Base-by-base conservation (phyloP, 2,797 vertebrate species). In the Falco biarmicus region DNA sequence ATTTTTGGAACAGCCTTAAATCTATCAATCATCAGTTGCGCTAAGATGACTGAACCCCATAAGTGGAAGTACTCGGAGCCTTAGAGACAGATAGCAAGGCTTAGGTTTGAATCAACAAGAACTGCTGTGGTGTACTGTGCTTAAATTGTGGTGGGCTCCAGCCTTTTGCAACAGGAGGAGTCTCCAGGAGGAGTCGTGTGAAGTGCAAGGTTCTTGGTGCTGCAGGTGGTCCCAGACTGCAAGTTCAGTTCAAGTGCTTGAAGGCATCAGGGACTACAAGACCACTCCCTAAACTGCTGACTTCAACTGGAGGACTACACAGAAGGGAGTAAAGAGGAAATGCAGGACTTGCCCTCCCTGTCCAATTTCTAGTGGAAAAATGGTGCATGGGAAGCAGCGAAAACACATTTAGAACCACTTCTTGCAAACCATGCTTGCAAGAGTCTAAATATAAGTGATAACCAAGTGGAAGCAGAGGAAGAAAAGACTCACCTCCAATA, bases 401-500 rank as follows among this genome's bases (percentile, higher is more conserved):
- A 85, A 85, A 56, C n/a, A 56, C n/a, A 59, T 53, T 41, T 34
- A 70, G 43, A 82, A 73, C 5, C 5, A 75, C 6, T 71, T 57
- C 54, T 54, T 56, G 31, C 7, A 14, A 61, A 37, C 17, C 28
- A 5, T 50, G 47, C 43, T 61, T 41, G 13, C n/a, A 70, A 53
- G 39, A 89, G 41, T 7, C 16, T 74, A 73, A 79, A 64, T 2
- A 20, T 9, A n/a, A 54, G 31, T 0, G 9, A 7, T 32, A 84
- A 4, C 2, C 1, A 39, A 6, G 34, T 11, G 57, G 14, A 43
- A 81, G 39, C 20, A 73, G 59, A 51, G 20, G 31, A 70, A 51
- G 61, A 37, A 20, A 43, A 8, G 75, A 41, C 97, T 97, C 98
- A 99, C 99, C 99, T 98, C 98, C 98, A 26, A 98, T 88, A 4